A percentile compares a stretch with the other conserved stretches of the same genome.
Conservation (phyloP, 2,113 vertebrate species). For the Callorhinus ursinus region DNA sequence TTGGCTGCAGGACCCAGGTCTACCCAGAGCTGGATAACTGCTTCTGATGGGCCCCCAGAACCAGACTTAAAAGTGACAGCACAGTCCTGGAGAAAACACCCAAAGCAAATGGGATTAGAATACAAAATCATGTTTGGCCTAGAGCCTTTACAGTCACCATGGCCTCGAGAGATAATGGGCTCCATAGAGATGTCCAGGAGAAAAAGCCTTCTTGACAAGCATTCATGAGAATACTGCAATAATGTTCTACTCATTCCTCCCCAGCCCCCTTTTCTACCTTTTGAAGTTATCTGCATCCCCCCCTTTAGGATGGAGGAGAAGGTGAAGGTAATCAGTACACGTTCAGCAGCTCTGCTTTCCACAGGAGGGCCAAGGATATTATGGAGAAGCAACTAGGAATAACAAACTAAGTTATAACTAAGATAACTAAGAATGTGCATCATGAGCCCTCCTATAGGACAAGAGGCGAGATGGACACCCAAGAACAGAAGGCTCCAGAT, state of each 20-base stretch:
- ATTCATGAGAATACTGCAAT: not conserved
- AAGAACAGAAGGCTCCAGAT: not conserved
- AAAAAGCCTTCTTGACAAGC: not conserved
- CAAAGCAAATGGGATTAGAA: not conserved
- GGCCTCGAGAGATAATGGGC: not conserved
- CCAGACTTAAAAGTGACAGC: not conserved
- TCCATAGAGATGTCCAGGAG: not conserved
- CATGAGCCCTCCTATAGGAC: rapidly evolving
- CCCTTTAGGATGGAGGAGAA: not conserved
- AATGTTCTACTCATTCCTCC: not conserved
- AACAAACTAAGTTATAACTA: too few relatives aligned
- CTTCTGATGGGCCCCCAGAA: not conserved
- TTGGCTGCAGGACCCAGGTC: not conserved
- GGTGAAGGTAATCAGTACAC: not conserved
- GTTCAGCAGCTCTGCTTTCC: not conserved
- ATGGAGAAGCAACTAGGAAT: not conserved
- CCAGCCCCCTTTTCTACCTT: not conserved
- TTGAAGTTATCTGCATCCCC: not conserved
- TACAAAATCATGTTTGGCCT: not conserved
- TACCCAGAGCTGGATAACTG: not conserved
- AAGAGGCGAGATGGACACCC: not conserved
- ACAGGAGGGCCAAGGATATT: not conserved
- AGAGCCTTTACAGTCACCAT: not conserved
- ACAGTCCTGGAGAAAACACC: not conserved
- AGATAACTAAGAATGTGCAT: not conserved